Conservation (phyloP, 2,888 invertebrate genomes). For the Acanthopleura granulata region DNA sequence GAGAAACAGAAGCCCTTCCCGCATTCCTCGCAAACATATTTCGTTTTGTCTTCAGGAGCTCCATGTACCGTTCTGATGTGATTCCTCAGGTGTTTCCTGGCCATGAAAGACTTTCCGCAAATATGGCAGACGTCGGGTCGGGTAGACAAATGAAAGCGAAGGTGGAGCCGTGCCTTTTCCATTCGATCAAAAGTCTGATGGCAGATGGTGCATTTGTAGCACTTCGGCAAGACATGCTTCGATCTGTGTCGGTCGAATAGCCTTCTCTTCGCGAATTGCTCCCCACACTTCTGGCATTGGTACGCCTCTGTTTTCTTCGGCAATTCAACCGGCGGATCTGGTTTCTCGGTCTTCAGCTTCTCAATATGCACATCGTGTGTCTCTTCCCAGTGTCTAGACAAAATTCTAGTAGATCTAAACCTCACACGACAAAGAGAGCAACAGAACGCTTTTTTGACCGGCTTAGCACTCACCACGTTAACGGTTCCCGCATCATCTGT, state of each 20-base stretch:
- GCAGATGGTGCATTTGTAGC: not conserved
- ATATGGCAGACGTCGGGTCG: not conserved
- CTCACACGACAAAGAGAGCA: not conserved
- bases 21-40: not conserved
- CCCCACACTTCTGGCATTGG: not conserved
- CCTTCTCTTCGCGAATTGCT: not conserved
- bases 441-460: not conserved
- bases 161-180: not conserved
- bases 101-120: not conserved
- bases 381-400: not conserved
- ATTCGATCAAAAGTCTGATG: not conserved
- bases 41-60: not conserved
- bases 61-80: not conserved
- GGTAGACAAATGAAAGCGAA: not conserved
- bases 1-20: not conserved
- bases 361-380: slow-evolving; percentile 2
- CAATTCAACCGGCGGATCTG: not conserved
- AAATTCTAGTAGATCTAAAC: not conserved
- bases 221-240: not conserved
- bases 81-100: not conserved
- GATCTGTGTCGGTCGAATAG: not conserved
- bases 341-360: not conserved
- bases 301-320: not conserved
- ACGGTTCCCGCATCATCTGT: no score
- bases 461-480: not conserved